phyloP scores from a whole-genome alignment of 1,140 invertebrate genomes.

The Nixonia krombeini region DNA sequence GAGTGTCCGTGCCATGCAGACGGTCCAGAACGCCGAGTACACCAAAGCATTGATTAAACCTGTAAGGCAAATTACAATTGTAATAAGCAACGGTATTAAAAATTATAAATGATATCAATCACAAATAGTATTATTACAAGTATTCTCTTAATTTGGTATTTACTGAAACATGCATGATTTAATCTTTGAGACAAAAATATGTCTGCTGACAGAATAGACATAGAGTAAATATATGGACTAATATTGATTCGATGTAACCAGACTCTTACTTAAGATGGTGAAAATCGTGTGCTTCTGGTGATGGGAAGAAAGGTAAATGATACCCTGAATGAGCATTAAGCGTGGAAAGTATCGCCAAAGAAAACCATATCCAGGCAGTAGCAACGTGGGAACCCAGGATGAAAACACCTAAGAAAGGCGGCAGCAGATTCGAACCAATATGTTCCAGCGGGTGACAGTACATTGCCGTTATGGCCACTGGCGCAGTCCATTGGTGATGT shows the following conservation, averaged over 20 bases:
- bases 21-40: conserved; percentile 88
- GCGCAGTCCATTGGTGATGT: conserved; percentile 90
- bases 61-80: conserved; percentile 60
- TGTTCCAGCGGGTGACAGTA: conserved; percentile 93
- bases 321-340: conserved; percentile 91
- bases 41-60: conserved; percentile 90
- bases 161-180: too few species aligned
- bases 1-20: conserved; percentile 86
- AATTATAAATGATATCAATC: too few species aligned
- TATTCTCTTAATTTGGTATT: too few species aligned
- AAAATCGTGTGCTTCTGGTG: conserved; percentile 92
- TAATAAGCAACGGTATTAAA: too few species aligned
- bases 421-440: conserved; percentile 85
- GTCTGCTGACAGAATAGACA: too few species aligned
- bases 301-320: conserved; percentile 90
- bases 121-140: too few species aligned
- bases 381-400: conserved; percentile 87
- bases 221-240: too few species aligned
- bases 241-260: too few species aligned
- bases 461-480: conserved; percentile 85
- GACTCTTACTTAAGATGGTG: conserved; percentile 90
- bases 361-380: conserved; percentile 88
- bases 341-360: conserved; percentile 83
- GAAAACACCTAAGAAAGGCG: conserved; percentile 85
- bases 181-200: too few species aligned